These are phyloP conservation scores for Zaprionus vittiger DNA, from an alignment of 1,140 invertebrate genomes.

Conservation along the genomic window DNA sequence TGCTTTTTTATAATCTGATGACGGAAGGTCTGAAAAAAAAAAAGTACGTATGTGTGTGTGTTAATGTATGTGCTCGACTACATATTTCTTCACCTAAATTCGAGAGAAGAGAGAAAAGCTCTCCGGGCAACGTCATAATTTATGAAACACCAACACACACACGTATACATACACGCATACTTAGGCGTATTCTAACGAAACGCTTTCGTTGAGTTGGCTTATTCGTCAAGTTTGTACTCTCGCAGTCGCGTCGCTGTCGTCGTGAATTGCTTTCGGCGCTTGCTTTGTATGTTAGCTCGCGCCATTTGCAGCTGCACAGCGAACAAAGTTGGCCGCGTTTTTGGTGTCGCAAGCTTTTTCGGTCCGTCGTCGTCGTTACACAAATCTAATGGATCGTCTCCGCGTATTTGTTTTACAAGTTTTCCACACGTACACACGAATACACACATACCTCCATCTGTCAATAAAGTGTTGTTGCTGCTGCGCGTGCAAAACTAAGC, in stretches of 20 bases:
- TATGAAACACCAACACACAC: conserved; percentile 62
- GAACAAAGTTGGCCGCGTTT: conserved; percentile 79
- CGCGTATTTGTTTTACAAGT: conserved; percentile 64
- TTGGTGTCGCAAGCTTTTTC: conserved; percentile 45
- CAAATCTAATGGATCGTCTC: conserved; percentile 70
- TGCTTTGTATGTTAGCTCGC: conserved; percentile 64
- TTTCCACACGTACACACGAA: conserved; percentile 24
- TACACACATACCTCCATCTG: neutral
- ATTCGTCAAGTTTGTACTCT: conserved; percentile 60
- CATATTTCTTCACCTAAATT: conserved; percentile 75
- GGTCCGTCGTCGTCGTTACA: conserved; percentile 30
- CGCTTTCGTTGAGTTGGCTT: conserved; percentile 65
- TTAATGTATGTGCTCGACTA: conserved; percentile 29
- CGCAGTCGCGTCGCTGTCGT: conserved; percentile 16
- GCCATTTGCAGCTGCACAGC: conserved; percentile 81
- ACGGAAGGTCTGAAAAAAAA: conserved; percentile 64
- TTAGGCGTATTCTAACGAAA: conserved; percentile 65
- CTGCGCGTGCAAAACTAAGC: conserved; percentile 27
- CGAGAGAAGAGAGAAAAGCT: conserved; percentile 57
- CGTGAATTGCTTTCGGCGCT: conserved; percentile 56
- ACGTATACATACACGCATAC: conserved; percentile 34
- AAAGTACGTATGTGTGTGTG: conserved; percentile 16
- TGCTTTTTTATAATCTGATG: conserved; percentile 71
- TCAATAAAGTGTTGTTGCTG: conserved; percentile 13
- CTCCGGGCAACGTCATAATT: conserved; percentile 70